Conservation (phyloP, 2,113 vertebrate genomes). For the Vicugna pacos region DNA sequence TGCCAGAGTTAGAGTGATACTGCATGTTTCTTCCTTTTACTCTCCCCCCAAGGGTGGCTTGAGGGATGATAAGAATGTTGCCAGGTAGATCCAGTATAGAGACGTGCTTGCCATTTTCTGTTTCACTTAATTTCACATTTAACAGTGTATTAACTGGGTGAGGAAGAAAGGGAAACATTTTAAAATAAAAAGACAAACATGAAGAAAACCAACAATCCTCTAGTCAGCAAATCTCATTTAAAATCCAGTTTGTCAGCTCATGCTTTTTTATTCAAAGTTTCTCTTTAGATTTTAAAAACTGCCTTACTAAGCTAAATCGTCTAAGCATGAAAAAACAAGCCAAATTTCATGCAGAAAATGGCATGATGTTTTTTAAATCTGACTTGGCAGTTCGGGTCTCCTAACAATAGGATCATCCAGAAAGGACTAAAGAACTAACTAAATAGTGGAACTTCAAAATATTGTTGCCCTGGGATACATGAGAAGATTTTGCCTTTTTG, state of each 20-base stretch:
- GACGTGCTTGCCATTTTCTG: conserved; percentile 89
- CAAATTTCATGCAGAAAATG: conserved; percentile 55
- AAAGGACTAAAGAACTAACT: conserved; percentile 23
- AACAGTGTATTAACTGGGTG: conserved; percentile 90
- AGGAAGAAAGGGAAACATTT: conserved; percentile 71
- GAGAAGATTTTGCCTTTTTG: background rate
- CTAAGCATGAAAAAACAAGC: conserved; percentile 56
- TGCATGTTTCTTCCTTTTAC: conserved; percentile 94
- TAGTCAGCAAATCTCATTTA: conserved; percentile 43
- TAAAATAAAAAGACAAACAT: conserved; percentile 63
- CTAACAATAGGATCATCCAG: background rate
- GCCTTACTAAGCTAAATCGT: conserved; percentile 4
- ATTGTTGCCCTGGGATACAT: background rate
- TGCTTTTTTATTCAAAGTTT: conserved; percentile 37
- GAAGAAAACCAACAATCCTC: conserved; percentile 46
- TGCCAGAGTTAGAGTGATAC: conserved; percentile 95
- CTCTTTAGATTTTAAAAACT: conserved; percentile 33
- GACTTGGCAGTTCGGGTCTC: background rate
- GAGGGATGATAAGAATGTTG: conserved; percentile 93
- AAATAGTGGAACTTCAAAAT: conserved; percentile 2
- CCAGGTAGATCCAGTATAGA: conserved; percentile 94
- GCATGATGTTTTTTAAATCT: conserved; percentile 26
- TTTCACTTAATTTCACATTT: conserved; percentile 94
- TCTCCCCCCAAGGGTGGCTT: conserved; percentile 95
- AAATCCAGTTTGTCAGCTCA: conserved; percentile 43